These are phyloP conservation scores for Siniperca scherzeri DNA, from an alignment of 2,797 vertebrate species.

Conservation along the genomic window DNA sequence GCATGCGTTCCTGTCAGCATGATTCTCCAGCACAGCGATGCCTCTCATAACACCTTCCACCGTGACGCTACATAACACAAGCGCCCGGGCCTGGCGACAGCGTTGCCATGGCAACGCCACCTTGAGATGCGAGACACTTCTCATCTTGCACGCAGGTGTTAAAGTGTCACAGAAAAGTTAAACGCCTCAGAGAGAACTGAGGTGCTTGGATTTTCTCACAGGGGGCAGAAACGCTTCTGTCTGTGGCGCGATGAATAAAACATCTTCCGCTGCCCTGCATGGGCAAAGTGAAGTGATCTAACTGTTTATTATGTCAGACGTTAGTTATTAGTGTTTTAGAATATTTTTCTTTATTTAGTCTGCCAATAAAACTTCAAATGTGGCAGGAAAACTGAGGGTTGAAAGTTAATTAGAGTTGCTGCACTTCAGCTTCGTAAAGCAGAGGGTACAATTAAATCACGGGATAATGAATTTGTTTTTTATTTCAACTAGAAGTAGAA, in stretches of 20 bases:
- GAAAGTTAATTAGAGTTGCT: slow-evolving; percentile 16
- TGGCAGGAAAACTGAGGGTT: background rate
- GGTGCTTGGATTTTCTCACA: slow-evolving; percentile 44
- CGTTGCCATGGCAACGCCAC: slow-evolving; percentile 78
- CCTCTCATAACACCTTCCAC: slow-evolving; percentile 74
- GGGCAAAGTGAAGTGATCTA: slow-evolving; percentile 2
- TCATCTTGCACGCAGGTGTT: slow-evolving; percentile 67
- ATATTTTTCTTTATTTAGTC: slow-evolving; percentile 12
- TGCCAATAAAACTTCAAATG: slow-evolving; percentile 24
- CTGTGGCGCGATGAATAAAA: slow-evolving; percentile 38
- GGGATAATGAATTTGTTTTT: slow-evolving; percentile 16
- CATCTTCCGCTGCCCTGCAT: slow-evolving; percentile 1
- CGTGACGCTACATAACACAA: slow-evolving; percentile 52
- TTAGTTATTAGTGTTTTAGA: slow-evolving; percentile 1
- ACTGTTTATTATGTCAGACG: slow-evolving; percentile 22
- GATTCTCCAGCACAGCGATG: slow-evolving; percentile 57
- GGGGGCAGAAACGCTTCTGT: slow-evolving; percentile 21
- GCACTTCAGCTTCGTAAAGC: background rate
- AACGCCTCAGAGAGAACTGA: slow-evolving; percentile 48
- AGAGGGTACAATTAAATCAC: background rate
- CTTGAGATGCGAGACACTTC: slow-evolving; percentile 68
- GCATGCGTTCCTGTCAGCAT: slow-evolving; percentile 80
- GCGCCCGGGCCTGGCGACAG: slow-evolving; percentile 54
- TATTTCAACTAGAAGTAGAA: slow-evolving; percentile 28
- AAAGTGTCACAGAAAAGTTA: slow-evolving; percentile 63